These are phyloP conservation scores for Siniperca scherzeri DNA, from an alignment of 2,797 vertebrate species.

Conservation along the genomic window DNA sequence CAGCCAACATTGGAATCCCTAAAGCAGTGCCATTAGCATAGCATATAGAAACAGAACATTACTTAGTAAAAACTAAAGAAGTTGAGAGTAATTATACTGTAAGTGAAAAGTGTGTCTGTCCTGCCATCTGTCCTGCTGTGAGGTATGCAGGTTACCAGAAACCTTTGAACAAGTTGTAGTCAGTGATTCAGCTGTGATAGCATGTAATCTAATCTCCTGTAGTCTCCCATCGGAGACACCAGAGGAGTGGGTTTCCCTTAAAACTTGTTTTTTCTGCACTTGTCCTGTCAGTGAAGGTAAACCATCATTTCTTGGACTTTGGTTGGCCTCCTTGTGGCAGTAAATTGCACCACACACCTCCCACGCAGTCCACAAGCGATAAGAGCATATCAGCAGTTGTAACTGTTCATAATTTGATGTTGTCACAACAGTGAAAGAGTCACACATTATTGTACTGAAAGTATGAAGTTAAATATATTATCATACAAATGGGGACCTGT, in stretches of 20 bases:
- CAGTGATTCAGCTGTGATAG: slow-evolving; percentile 33
- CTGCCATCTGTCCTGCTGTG: not conserved
- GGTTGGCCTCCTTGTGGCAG: slow-evolving; percentile 63
- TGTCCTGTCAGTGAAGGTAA: slow-evolving; percentile 33
- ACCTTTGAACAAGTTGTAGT: slow-evolving; percentile 36
- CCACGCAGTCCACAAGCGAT: slow-evolving; percentile 76
- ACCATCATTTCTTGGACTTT: slow-evolving; percentile 75
- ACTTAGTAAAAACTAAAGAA: not conserved
- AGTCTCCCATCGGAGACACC: slow-evolving; percentile 3
- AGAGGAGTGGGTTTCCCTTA: slow-evolving; percentile 33
- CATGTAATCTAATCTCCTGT: slow-evolving; percentile 54
- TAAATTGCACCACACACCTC: slow-evolving; percentile 73
- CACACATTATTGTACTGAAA: slow-evolving; percentile 1
- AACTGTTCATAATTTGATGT: slow-evolving; percentile 39
- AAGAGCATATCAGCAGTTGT: slow-evolving; percentile 62
- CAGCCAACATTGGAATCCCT: no score
- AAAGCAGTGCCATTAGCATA: not conserved
- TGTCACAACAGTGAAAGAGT: slow-evolving; percentile 52
- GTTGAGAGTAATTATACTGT: not conserved
- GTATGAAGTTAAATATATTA: not conserved
- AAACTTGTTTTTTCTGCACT: slow-evolving; percentile 19
- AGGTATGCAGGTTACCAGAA: slow-evolving; percentile 31
- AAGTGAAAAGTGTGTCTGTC: not conserved
- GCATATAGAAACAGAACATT: not conserved
- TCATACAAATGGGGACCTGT: slow-evolving; percentile 7